phyloP scores from a whole-genome alignment of 2,888 invertebrate species.

The Dinocampus coccinellae region DNA sequence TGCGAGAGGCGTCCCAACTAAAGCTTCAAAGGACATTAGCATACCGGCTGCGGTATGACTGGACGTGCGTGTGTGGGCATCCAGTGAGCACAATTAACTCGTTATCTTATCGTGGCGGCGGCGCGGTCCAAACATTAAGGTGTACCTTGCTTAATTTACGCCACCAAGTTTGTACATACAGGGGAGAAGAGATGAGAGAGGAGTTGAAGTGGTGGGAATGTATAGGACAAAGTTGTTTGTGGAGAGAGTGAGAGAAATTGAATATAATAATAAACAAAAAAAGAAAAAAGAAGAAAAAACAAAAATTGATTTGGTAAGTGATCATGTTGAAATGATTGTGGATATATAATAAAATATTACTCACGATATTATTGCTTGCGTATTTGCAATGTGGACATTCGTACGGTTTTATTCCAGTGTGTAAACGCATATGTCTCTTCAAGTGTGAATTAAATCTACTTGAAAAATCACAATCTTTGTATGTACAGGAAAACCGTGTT shows the following conservation, averaged over 20 bases:
- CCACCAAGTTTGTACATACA: slow-evolving; percentile 52
- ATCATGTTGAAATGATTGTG: neutral
- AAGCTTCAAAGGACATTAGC: slow-evolving; percentile 67
- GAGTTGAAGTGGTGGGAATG: slow-evolving; percentile 8
- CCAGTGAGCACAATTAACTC: slow-evolving; percentile 69
- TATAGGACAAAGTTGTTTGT: neutral
- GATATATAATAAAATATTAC: slow-evolving; percentile 18
- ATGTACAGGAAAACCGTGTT: slow-evolving; percentile 52
- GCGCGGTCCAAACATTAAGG: slow-evolving; percentile 66
- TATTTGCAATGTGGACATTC: slow-evolving; percentile 86
- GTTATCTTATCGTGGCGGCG: slow-evolving; percentile 68
- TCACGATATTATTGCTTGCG: slow-evolving; percentile 83
- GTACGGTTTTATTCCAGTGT: slow-evolving; percentile 87
- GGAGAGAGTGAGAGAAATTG: slow-evolving; percentile 2
- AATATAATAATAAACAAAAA: neutral
- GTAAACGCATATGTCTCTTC: slow-evolving; percentile 83
- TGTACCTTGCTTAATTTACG: slow-evolving; percentile 69
- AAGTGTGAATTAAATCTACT: slow-evolving; percentile 79
- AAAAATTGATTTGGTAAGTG: slow-evolving; percentile 4
- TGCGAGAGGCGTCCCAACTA: slow-evolving; percentile 63
- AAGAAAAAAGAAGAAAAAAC: neutral
- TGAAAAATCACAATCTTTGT: slow-evolving; percentile 77
- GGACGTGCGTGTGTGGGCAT: slow-evolving; percentile 67
- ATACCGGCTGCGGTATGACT: slow-evolving; percentile 66
- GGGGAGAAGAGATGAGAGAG: slow-evolving; percentile 33